Evolutionary conservation across 1,140 invertebrate species (phyloP).

Genomic region (Rhagoletis pomonella): DNA sequence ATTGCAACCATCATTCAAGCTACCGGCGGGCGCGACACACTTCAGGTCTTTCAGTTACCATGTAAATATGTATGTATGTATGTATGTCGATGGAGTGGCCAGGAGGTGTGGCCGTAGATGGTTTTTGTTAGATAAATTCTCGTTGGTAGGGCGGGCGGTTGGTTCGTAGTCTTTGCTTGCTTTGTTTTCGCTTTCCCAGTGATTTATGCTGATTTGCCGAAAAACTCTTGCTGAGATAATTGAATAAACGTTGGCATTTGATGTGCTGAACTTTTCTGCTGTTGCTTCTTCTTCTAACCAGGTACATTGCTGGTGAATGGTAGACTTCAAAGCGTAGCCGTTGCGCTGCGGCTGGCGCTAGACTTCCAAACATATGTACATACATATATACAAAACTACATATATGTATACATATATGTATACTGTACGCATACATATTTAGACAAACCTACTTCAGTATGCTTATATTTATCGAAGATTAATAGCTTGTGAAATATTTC

Average conservation of each 20-base stretch:
- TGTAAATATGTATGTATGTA: too few species aligned
- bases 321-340: slow-evolving; percentile 30
- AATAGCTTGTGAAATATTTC: slow-evolving; percentile 20
- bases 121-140: slow-evolving; percentile 22
- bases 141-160: background rate
- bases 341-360: background rate
- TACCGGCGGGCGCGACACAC: background rate
- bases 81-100: background rate
- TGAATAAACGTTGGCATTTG: slow-evolving; percentile 50
- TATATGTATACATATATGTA: too few species aligned
- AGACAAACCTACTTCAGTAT: background rate
- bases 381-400: background rate
- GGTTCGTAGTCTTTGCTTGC: background rate
- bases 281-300: slow-evolving; percentile 18
- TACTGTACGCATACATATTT: too few species aligned
- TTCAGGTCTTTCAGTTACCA: background rate
- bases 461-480: slow-evolving; percentile 25
- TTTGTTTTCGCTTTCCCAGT: background rate
- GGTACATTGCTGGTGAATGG: background rate
- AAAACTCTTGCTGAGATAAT: slow-evolving; percentile 55
- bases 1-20: slow-evolving; percentile 43
- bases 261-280: slow-evolving; percentile 11
- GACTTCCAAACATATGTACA: background rate
- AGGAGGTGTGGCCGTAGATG: slow-evolving; percentile 21
- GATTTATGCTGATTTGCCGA: slow-evolving; percentile 47